Conservation (phyloP, 2,113 vertebrate species). For the Chrysemys picta region DNA sequence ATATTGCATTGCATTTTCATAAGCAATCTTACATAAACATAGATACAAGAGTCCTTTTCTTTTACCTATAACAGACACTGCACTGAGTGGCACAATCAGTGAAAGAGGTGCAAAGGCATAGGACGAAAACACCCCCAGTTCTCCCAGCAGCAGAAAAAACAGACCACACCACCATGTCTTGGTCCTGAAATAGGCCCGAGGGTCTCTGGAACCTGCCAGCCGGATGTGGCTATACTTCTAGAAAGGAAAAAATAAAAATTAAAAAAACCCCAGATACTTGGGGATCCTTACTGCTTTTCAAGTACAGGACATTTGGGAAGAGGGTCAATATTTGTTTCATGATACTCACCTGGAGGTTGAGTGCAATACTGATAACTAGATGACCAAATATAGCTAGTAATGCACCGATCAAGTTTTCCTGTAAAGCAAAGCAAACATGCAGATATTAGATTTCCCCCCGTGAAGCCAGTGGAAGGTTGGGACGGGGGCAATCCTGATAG, state of each 20-base stretch:
- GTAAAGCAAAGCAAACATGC: constrained; percentile 28
- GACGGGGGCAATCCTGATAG: not conserved
- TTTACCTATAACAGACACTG: constrained; percentile 91
- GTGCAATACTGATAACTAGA: constrained; percentile 91
- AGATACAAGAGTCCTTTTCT: accelerated
- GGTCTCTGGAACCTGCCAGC: constrained; percentile 88
- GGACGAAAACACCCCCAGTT: constrained; percentile 90
- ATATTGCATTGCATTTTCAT: accelerated
- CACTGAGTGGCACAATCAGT: constrained; percentile 91
- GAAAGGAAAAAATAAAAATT: not conserved
- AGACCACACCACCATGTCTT: constrained; percentile 97
- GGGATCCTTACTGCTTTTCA: accelerated
- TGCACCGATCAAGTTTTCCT: constrained; percentile 97
- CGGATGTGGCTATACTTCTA: constrained; percentile 95
- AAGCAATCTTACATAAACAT: not conserved
- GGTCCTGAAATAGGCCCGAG: constrained; percentile 88
- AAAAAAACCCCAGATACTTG: not conserved
- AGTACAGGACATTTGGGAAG: not conserved
- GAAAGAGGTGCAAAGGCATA: constrained; percentile 94
- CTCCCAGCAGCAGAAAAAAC: constrained; percentile 87
- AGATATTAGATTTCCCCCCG: not conserved
- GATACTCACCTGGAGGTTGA: constrained; percentile 90
- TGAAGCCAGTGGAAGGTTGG: not conserved
- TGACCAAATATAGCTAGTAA: constrained; percentile 96
- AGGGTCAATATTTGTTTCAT: not conserved